Percentiles rank a stretch among this genome's conserved stretches.
Conservation (phyloP, 2,888 invertebrate genomes). For the Pseudeuparius sepicola region DNA sequence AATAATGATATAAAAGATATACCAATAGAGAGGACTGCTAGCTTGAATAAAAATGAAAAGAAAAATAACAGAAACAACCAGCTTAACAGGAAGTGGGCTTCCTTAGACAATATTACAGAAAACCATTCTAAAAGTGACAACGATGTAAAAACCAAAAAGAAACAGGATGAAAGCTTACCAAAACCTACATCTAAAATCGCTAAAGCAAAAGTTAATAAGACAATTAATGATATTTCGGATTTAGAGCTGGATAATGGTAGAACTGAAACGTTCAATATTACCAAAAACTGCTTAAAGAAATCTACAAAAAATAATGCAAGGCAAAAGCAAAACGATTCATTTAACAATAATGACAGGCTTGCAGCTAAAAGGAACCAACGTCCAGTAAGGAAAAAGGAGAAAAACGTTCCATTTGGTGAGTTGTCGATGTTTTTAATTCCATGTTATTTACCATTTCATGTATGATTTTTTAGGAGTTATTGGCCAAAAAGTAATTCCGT, state of each 20-base stretch:
- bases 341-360: constrained; percentile 32
- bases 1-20: constrained; percentile 43
- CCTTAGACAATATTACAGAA: constrained; percentile 45
- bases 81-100: constrained; percentile 49
- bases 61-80: constrained; percentile 38
- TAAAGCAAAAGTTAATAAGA: constrained; percentile 41
- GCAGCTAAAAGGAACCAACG: constrained; percentile 45
- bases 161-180: constrained; percentile 36
- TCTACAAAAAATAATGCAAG: constrained; percentile 28
- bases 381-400: constrained; percentile 42
- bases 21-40: constrained; percentile 28
- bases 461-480: constrained; percentile 35
- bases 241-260: constrained; percentile 30
- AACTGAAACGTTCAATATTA: constrained; percentile 29
- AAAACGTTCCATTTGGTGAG: constrained; percentile 35
- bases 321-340: constrained; percentile 29
- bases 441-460: too few species aligned
- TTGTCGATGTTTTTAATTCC: too few species aligned
- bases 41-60: constrained; percentile 34
- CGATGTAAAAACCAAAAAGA: constrained; percentile 31
- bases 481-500: constrained; percentile 41
- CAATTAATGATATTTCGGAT: constrained; percentile 30
- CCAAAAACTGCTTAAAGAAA: constrained; percentile 33
- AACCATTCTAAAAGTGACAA: constrained; percentile 35
- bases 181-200: constrained; percentile 39